A percentile compares a stretch with the other conserved stretches of the same genome.
Conservation (phyloP, 2,888 invertebrate species). For the Caenorhabditis imperialis region DNA sequence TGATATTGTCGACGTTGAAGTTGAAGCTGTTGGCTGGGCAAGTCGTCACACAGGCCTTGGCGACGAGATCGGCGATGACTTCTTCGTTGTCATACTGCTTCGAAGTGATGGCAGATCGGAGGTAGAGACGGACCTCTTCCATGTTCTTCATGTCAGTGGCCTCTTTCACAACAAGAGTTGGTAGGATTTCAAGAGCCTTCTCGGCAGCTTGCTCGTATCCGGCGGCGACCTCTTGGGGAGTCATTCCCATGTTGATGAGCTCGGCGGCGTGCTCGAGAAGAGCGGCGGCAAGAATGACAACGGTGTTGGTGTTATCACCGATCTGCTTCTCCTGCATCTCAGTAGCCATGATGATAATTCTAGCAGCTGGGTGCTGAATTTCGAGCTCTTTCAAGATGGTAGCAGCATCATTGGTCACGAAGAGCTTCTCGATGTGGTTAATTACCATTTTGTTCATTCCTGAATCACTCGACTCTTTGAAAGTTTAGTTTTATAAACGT, state of each 20-base stretch:
- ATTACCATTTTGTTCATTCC: conserved; percentile 96
- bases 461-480: conserved; percentile 58
- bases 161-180: conserved; percentile 80
- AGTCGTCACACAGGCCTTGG: conserved; percentile 85
- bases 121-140: conserved; percentile 81
- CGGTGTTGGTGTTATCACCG: conserved; percentile 98
- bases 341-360: conserved; percentile 93
- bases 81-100: conserved; percentile 98
- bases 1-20: conserved; percentile 97
- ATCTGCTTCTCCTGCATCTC: conserved; percentile 90
- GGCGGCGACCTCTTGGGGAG: conserved; percentile 94
- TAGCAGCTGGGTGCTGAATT: conserved; percentile 98
- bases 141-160: conserved; percentile 84
- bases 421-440: conserved; percentile 97
- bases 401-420: conserved; percentile 98
- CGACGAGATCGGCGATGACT: conserved; percentile 88
- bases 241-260: conserved; percentile 88
- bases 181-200: conserved; percentile 91
- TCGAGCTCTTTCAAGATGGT: conserved; percentile 87
- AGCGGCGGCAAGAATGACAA: conserved; percentile 93
- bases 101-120: conserved; percentile 91
- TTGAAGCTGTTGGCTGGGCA: conserved; percentile 69
- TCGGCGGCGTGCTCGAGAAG: conserved; percentile 93
- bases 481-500: conserved; percentile 80
- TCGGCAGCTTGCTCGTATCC: conserved; percentile 93